Base-by-base conservation (phyloP, 2,888 invertebrate species). In the Cephus nigrinus region DNA sequence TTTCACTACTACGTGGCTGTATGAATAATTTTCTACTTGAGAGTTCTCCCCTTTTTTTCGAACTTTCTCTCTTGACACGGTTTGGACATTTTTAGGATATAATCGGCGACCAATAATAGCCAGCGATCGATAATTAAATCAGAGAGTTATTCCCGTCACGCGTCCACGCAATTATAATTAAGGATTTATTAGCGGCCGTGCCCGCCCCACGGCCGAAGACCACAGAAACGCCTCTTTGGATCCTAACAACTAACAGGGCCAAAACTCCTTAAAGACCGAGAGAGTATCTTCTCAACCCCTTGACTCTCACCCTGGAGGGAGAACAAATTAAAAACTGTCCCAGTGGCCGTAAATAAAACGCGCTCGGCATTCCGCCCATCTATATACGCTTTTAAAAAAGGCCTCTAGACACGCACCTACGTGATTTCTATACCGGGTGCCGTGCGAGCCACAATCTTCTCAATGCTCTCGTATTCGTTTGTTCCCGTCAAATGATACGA, bases 251-350 rank as follows among this genome's bases (percentile, higher is more conserved):
- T 89, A 90, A 89, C 90, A 88, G 90, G 88, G 88, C 89, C 88
- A 90, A 88, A 88, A 89, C 88, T 88, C 81, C 86, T 89, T 89
- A 88, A 90, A 89, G 87, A 88, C 84, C 83, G 78, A 81, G 75
- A 81, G 75, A 74, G 75, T 73, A 68, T 35, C 75, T 83, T 81
- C 79, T 80, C 81, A 72, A 79, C 79, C 79, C 77, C 80, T 76
- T 76, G 76, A 40, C 79, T 81, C 83, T 81, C 81, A 85, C 83
- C 85, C 85, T 84, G 76, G 33, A 88, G 88, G 88, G 88, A 87
- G 90, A 90, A 90, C 90, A 91, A 90, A 91, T 91, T 91, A 91
- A 91, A 91, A 91, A 91, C 91, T 91, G 91, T 91, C 91, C 91
- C 90, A 91, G 86, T 88, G 88, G 88, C 89, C 90, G 90, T 91